Conservation (phyloP, 2,888 invertebrate genomes). For the Morpho achilles region DNA sequence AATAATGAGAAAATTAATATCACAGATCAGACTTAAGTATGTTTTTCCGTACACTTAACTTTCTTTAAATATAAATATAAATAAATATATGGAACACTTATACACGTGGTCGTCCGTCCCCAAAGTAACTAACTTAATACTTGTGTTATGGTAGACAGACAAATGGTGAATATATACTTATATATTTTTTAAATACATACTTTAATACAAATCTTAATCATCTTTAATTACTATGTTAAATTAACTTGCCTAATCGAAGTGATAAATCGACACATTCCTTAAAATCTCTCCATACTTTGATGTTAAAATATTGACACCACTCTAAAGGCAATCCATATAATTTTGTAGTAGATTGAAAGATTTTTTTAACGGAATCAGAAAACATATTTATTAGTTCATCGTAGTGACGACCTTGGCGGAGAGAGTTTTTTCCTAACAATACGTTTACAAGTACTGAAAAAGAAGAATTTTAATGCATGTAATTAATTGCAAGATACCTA, state of each 20-base stretch:
- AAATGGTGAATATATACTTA: too few species aligned
- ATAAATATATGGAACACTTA: neutral
- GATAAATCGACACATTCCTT: constrained; percentile 82
- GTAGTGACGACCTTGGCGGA: constrained; percentile 41
- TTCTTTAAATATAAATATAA: too few species aligned
- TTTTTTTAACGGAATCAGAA: constrained; percentile 82
- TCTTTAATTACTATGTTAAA: neutral
- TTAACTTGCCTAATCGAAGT: constrained; percentile 74
- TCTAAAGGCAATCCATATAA: constrained; percentile 84
- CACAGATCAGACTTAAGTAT: too few species aligned
- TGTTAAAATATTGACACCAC: constrained; percentile 80
- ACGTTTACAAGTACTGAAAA: constrained; percentile 78
- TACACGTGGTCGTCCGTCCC: neutral
- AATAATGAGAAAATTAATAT: too few species aligned
- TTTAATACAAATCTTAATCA: neutral
- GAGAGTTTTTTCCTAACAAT: constrained; percentile 49
- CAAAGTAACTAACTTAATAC: too few species aligned
- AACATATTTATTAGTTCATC: constrained; percentile 74
- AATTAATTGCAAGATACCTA: neutral
- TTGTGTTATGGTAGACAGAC: too few species aligned
- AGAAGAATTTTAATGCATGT: neutral
- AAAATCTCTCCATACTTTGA: constrained; percentile 87
- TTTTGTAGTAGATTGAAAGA: constrained; percentile 86
- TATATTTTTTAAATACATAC: too few species aligned
- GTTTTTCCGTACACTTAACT: too few species aligned